Base-by-base conservation (phyloP, 2,888 invertebrate genomes). In the Drosophila barbarae region DNA sequence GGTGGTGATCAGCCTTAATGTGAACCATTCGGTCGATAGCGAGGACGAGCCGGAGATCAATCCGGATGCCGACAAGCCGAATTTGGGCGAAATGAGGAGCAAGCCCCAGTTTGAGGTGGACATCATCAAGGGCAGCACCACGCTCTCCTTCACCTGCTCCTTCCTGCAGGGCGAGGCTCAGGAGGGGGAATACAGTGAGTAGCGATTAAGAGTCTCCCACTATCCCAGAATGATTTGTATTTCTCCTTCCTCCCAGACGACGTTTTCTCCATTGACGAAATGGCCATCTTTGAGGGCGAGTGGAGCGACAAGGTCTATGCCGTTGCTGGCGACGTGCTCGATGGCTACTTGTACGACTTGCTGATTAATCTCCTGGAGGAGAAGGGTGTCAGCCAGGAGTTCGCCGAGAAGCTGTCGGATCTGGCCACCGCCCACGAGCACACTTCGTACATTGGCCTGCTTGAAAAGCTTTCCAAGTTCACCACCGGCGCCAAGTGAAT, bases 351-450 rank as follows among this genome's bases (percentile, higher is more conserved):
- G 55, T 98, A 98, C 87, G 98, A 98, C 88, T 91, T 98, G 49
- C 90, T 99, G 74, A 95, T 99, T 94, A 98, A 98, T 87, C 92
- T 97, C 76, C 91, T 99, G 61, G 98, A 98, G 89, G 99, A 99
- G 88, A 96, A 99, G 80, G 99, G 99, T 35, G 91, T 99, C 68
- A 94, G 95, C 86, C 97, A 97, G 85, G 96, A 97, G 71, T 98
- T 99, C 90, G 95, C 94, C 1, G 95, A 96, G 80, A 95, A 97
- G 87, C 87, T 99, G 21, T 93, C 96, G 0, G 94, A 95, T 69
- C 93, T 96, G 88, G 95, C 96, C 87, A 98, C 99, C 4, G 92
- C 93, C 1, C 98, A 98, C 87, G 99, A 99, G 89, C 98, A 99
- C 89, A 91, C 93, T 2, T 93, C 95, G 2, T 99, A 99, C 89